Evolutionary conservation across 2,888 invertebrate species (phyloP).

Genomic region (Calephelis perditalis): DNA sequence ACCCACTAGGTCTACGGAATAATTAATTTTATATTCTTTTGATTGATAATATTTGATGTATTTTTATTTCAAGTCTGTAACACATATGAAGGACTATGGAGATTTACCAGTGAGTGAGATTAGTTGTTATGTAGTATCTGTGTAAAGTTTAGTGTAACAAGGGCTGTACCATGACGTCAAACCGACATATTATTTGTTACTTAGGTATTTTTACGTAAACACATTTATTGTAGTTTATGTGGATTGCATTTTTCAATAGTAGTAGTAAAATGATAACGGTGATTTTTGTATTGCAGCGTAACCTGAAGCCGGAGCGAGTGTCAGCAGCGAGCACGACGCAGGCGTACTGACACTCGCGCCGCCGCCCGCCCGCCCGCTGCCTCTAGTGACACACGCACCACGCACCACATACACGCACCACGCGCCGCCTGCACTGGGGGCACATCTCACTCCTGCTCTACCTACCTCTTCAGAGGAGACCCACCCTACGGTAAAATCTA

Average conservation of each 20-base stretch:
- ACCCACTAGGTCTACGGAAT: too few relatives aligned
- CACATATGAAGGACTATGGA: constrained; percentile 59
- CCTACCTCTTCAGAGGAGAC: too few relatives aligned
- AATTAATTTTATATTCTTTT: too few relatives aligned
- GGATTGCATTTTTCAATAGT: too few relatives aligned
- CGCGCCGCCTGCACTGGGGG: constrained; percentile 16
- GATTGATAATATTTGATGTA: not conserved
- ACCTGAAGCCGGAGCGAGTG: constrained; percentile 63
- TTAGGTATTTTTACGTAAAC: too few relatives aligned
- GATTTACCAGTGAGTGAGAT: constrained; percentile 57
- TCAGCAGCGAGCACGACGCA: constrained; percentile 67
- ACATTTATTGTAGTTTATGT: too few relatives aligned
- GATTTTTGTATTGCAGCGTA: constrained; percentile 47
- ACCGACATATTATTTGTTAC: too few relatives aligned
- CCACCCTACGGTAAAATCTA: constrained; percentile 6
- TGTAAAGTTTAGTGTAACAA: too few relatives aligned
- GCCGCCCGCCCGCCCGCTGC: constrained; percentile 56
- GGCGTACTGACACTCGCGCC: constrained; percentile 68
- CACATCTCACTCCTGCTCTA: not conserved
- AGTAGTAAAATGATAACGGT: not conserved
- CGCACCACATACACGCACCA: constrained; percentile 17
- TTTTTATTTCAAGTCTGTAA: constrained; percentile 62
- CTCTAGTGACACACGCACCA: constrained; percentile 42
- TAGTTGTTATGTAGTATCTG: not conserved
- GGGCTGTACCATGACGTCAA: too few relatives aligned